phyloP scores from a whole-genome alignment of 2,888 invertebrate genomes.

The Drosophila mimetica region DNA sequence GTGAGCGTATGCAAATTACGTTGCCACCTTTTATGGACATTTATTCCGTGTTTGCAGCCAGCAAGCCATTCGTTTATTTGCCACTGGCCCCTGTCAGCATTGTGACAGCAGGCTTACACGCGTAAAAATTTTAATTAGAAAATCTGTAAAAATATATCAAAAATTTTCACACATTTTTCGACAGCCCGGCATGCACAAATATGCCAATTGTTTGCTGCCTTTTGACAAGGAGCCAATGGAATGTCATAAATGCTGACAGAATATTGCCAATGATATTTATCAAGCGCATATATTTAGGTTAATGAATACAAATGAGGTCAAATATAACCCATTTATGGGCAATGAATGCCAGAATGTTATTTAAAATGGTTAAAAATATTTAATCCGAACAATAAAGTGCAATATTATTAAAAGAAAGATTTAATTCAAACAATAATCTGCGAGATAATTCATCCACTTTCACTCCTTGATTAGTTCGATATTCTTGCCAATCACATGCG shows the following conservation, averaged over 20 bases:
- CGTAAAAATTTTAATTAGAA: slow-evolving; percentile 68
- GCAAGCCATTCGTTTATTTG: slow-evolving; percentile 7
- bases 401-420: no score
- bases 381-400: neutral
- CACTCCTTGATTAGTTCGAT: slow-evolving; percentile 9
- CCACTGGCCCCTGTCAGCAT: slow-evolving; percentile 50
- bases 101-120: slow-evolving; percentile 53
- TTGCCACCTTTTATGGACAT: slow-evolving; percentile 15
- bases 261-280: slow-evolving; percentile 13
- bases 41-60: slow-evolving; percentile 5
- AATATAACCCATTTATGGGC: neutral
- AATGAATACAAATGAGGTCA: neutral
- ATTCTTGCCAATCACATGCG: neutral
- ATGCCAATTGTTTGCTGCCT: slow-evolving; percentile 58
- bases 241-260: slow-evolving; percentile 37
- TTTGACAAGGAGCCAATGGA: slow-evolving; percentile 54
- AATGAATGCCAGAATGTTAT: neutral
- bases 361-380: neutral
- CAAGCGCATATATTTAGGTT: neutral
- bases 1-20: slow-evolving; percentile 51
- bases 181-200: slow-evolving; percentile 27
- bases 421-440: neutral
- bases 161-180: slow-evolving; percentile 33
- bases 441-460: neutral
- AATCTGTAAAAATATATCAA: slow-evolving; percentile 36